Evolutionary conservation across 2,797 vertebrate species (phyloP), one percentile per base, ranked within the genome.

Genomic region (Benthosema pterotum): DNA sequence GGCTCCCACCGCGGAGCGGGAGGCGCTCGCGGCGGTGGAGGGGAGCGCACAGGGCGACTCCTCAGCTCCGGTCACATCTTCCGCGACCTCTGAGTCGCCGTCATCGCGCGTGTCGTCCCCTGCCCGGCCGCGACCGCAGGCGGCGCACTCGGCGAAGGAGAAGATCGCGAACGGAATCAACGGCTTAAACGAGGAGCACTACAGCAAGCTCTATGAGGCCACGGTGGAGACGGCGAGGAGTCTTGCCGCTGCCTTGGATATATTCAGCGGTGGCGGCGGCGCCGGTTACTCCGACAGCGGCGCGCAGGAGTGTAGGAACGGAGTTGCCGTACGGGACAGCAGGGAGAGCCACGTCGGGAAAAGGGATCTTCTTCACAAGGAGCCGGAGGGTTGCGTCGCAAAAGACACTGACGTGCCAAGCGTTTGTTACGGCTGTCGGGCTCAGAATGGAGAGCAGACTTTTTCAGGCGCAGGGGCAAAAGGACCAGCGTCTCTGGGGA

Each of bases 191-290:
- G 96, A 96, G 83, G 95, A 96, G 75, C 94, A 95, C 52, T 96
- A 95, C 13, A 91, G 91, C 77, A 94, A 95, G 78, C 94, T 98
- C 66, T 98, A 98, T 80, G 93, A 96, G 88, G 96, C 96, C 83
- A 98, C 97, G 59, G 93, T 95, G 53, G 96, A 98, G 90, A 98
- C 97, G 12, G 96, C 96, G 0, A 95, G 94, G 86, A 98, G 94
- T 88, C 93, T 99, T 87, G 94, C 90, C 64, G 95, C 95, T 71
- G 96, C 97, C 82, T 87, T 98, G 71, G 95, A 97, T 72, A 94
- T 98, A 79, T 84, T 98, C 57, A 97, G 95, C 80, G 96, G 94
- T 79, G 92, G 88, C 43, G 96, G 94, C 80, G 92, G 88, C 43
- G 91, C 94, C 12, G 80, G 60, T 52, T 70, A 58, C 58, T 52